phyloP scores from a whole-genome alignment of 2,797 vertebrate species.

The Helicolenus hilgendorfi region DNA sequence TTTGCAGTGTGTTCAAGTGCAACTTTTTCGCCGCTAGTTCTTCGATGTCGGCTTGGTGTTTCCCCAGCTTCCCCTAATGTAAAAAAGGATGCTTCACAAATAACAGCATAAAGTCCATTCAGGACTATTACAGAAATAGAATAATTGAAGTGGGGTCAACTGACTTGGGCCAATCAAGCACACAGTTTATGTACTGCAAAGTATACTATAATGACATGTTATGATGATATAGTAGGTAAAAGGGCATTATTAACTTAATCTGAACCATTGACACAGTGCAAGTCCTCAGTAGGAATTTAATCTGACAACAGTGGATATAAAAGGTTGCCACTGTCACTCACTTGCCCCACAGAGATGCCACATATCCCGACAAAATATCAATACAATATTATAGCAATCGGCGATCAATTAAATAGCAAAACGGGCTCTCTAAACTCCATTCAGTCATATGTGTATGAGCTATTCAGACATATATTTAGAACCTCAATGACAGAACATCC shows the following conservation, averaged over 20 bases:
- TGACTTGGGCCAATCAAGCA: not conserved
- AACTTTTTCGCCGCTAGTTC: no score
- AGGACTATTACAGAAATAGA: not conserved
- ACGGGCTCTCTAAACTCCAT: not conserved
- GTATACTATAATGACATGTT: not conserved
- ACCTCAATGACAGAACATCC: not conserved
- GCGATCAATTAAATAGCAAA: slow-evolving; percentile 1
- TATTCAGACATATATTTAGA: not conserved
- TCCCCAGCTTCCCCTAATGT: not conserved
- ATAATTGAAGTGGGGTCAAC: not conserved
- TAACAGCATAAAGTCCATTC: not conserved
- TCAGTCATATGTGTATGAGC: not conserved
- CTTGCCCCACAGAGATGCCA: not conserved
- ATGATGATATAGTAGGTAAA: not conserved
- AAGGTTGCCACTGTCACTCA: not conserved
- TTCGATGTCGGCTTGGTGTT: no score
- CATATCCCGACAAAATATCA: not conserved
- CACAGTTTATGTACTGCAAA: not conserved
- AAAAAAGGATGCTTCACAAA: not conserved
- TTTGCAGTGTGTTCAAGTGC: no score
- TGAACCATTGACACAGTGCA: not conserved
- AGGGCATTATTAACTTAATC: not conserved
- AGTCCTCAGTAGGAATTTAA: not conserved
- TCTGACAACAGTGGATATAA: not conserved
- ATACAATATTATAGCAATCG: not conserved